Base-by-base conservation (phyloP, 64 coral and sea anemone species). In the Stichodactyla mertensii region DNA sequence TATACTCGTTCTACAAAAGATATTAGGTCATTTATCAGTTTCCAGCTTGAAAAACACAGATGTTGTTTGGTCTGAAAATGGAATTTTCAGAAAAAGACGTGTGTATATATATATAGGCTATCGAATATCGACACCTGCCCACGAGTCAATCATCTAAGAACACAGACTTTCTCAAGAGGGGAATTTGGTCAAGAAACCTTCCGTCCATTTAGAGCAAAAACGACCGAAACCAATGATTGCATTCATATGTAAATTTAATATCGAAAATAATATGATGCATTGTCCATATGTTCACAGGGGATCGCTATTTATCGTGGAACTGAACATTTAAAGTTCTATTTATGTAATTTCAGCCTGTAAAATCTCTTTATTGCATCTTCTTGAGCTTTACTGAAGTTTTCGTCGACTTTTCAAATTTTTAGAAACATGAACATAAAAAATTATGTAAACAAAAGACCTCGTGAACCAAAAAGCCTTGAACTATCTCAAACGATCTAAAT, bases 241-340 rank as follows among this genome's bases (percentile, higher is more conserved):
- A 36, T 74, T 74, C 69, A 27, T 74, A 74, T 74, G 69, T 31
- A 74, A 74, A 74, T 74, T 74, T 74, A 31, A 74, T 74, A 74
- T n/a, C 69, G 6, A 28, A 27, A 74, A 74, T 9, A 74, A 74
- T 9, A 74, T 31, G 69, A 27, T 74, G 2, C 27, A 28, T 31
- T 74, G 24, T 74, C 69, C 69, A 74, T 74, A 27, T 74, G 69
- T 74, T 74, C 69, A 74, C 24, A 10, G 69, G 69, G 10, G 26
- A 74, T 74, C 69, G 24, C 69, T 9, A 74, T 74, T 74, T 74
- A 4, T 4, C n/a, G 23, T 58, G 69, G n/a, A 31, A 4, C 0
- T 27, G 10, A 4, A 10, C n/a, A 31, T 19, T 66, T 74, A 74
- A 74, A 27, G 27, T 13, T 74, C 27, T 74, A 23, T 74, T 45